Conservation (phyloP, 2,113 vertebrate species). For the Oxyura jamaicensis region DNA sequence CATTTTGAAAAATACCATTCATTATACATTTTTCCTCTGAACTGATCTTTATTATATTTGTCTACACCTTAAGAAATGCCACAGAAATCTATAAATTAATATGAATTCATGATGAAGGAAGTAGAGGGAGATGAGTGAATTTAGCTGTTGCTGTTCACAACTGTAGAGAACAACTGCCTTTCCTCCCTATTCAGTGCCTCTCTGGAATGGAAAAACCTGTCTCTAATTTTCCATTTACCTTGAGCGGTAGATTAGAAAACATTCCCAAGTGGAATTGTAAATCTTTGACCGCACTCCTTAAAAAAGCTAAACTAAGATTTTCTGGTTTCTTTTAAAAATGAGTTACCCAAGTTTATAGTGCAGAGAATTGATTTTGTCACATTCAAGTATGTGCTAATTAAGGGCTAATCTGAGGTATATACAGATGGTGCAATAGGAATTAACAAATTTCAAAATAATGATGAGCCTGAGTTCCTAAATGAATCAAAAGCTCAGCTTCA, state of each 20-base stretch:
- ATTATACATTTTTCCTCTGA: neutral
- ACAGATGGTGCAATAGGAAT: neutral
- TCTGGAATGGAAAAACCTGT: constrained; percentile 36
- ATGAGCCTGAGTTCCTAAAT: neutral
- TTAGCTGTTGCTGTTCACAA: neutral
- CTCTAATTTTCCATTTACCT: constrained; percentile 63
- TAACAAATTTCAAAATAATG: neutral
- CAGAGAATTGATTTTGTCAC: neutral
- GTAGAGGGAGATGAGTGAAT: neutral
- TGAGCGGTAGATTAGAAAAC: constrained; percentile 15
- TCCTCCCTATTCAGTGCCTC: neutral
- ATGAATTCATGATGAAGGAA: neutral
- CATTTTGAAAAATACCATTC: constrained; percentile 2
- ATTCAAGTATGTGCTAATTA: neutral
- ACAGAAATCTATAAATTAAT: neutral
- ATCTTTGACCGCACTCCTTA: neutral
- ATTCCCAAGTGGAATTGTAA: constrained; percentile 49
- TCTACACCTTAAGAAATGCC: neutral
- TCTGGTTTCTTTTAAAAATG: neutral
- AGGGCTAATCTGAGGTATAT: neutral
- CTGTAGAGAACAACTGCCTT: neutral
- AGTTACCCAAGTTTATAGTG: neutral
- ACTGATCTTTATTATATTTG: neutral
- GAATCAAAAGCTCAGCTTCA: neutral
- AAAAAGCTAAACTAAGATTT: neutral